A percentile compares a stretch with the other conserved stretches of the same genome.
Evolutionary conservation across 2,888 invertebrate genomes (phyloP).

Genomic region (Malacosoma neustria): DNA sequence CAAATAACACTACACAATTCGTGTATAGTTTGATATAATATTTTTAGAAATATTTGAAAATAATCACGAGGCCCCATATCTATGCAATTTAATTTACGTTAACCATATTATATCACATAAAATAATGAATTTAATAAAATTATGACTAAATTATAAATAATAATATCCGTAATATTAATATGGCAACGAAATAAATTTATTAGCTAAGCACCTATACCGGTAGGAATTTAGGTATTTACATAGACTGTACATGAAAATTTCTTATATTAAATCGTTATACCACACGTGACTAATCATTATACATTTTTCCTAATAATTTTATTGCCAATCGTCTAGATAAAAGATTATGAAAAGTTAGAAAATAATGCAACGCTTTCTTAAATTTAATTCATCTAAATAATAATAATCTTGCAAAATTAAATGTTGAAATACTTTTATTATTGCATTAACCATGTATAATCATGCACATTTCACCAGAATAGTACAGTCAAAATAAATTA

Average conservation of each 20-base stretch:
- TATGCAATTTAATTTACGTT: no score
- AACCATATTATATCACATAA: constrained; percentile 72
- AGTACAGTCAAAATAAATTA: no score
- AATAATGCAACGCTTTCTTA: background rate
- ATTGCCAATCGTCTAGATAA: constrained; percentile 62
- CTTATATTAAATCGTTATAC: constrained; percentile 23
- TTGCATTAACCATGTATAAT: no score
- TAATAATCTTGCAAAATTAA: constrained; percentile 11
- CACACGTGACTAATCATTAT: constrained; percentile 40
- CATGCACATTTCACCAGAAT: no score
- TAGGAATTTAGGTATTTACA: constrained; percentile 66
- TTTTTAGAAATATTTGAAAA: no score
- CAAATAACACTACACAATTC: no score
- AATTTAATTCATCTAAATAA: constrained; percentile 29
- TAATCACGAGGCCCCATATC: no score
- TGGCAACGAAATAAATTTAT: constrained; percentile 72
- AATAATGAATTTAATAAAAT: constrained; percentile 53
- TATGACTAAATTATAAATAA: constrained; percentile 69
- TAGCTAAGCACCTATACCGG: constrained; percentile 68
- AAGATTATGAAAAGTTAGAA: constrained; percentile 6
- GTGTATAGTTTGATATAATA: no score
- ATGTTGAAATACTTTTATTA: constrained; percentile 31
- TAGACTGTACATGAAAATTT: constrained; percentile 49
- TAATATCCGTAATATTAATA: constrained; percentile 69
- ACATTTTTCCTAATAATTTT: constrained; percentile 52